A percentile compares a stretch with the other conserved stretches of the same genome.
phyloP scores from a whole-genome alignment of 2,113 vertebrate genomes.

The Cheirogaleus medius region DNA sequence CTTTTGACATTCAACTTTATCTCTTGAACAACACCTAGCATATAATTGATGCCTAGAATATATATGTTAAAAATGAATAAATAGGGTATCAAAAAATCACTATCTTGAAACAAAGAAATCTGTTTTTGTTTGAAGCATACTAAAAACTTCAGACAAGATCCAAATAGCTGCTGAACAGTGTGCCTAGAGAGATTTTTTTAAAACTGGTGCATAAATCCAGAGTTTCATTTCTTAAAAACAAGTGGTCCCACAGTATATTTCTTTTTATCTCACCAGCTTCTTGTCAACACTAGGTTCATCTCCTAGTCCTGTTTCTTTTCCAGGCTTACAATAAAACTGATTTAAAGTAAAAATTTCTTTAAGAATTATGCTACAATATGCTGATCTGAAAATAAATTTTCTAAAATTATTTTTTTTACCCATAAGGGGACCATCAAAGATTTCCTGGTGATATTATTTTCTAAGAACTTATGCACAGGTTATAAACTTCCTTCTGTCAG shows the following conservation, averaged over 20 bases:
- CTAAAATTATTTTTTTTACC: slow-evolving; percentile 68
- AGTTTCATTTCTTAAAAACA: slow-evolving; percentile 75
- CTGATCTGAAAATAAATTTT: slow-evolving; percentile 76
- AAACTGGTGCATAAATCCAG: slow-evolving; percentile 67
- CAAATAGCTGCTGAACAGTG: slow-evolving; percentile 38
- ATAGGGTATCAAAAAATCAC: not conserved
- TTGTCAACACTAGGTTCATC: slow-evolving; percentile 71
- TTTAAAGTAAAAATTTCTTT: slow-evolving; percentile 79
- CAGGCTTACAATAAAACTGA: slow-evolving; percentile 75
- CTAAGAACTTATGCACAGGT: slow-evolving; percentile 51
- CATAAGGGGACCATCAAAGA: slow-evolving; percentile 70
- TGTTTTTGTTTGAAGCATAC: slow-evolving; percentile 48
- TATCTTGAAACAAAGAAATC: slow-evolving; percentile 49
- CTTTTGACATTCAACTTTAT: not conserved
- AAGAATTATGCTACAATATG: slow-evolving; percentile 74
- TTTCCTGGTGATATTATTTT: slow-evolving; percentile 70
- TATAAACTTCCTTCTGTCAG: slow-evolving; percentile 70
- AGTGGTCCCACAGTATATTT: slow-evolving; percentile 67
- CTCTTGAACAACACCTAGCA: not conserved
- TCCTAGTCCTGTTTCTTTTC: slow-evolving; percentile 56
- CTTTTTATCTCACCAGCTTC: slow-evolving; percentile 69
- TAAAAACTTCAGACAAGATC: slow-evolving; percentile 60
- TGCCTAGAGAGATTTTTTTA: slow-evolving; percentile 49
- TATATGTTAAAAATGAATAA: slow-evolving; percentile 56
- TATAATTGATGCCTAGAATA: slow-evolving; percentile 41